Base-by-base conservation (phyloP, 2,113 vertebrate species). In the Sinocyclocheilus anshuiensis region DNA sequence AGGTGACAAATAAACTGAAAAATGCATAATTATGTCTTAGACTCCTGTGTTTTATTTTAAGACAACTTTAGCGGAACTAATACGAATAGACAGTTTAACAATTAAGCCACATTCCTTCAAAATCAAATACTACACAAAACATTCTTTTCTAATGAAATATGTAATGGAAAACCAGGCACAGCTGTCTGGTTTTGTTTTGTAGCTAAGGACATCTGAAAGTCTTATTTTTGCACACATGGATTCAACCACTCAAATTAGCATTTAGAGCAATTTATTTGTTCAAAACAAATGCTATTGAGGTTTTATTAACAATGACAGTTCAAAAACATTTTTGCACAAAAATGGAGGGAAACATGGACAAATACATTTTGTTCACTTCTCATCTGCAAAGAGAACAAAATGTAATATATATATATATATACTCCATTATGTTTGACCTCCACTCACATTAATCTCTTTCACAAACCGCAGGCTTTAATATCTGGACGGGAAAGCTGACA, bases 1-100 rank as follows among this genome's bases (percentile, higher is more conserved):
- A 93, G 91, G 91, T 90, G 90, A 90, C 93, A 90, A 94, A 95
- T 95, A 95, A 95, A 92, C 85, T 84, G 89, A 90, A 36, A 83
- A 86, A 87, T 90, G 61, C 84, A 80, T 86, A 88, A 67, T 84
- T 63, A 69, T 29, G 86, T 72, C 15, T 26, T 74, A 24, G 78
- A 86, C 81, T 91, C 20, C 10, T 84, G 90, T 93, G 86, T 63
- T 84, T 91, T 92, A 76, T 86, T 86, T 61, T 71, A 22, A 81
- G 33, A 12, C 11, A 33, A 9, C n/a, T 71, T 57, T 39, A 69
- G 26, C 42, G 8, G 63, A 22, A 69, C 12, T 33, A 20, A 45
- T 33, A 50, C 42, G 15, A 53, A 24, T 13, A 29, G 24, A 50
- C 59, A 45, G 11, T 63, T 57, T 9, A 18, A 4, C 20, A 78